phyloP scores from a whole-genome alignment of 2,113 vertebrate genomes.

The Myotis davidii region DNA sequence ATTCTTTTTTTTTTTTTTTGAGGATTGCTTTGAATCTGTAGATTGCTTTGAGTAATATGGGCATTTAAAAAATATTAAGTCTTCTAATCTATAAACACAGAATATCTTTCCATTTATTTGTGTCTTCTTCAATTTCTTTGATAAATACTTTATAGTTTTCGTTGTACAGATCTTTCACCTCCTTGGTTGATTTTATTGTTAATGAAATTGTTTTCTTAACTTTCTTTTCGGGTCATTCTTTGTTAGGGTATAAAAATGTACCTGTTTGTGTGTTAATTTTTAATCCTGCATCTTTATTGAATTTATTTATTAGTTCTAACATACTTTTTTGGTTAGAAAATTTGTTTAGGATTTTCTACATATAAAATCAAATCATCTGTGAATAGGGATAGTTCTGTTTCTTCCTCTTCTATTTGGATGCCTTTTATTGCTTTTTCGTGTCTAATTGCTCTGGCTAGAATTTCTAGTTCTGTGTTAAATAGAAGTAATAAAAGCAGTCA shows the following conservation, averaged over 20 bases:
- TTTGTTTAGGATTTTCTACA: neutral
- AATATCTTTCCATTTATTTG: neutral
- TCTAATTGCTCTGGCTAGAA: neutral
- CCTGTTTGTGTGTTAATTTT: neutral
- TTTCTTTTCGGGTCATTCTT: neutral
- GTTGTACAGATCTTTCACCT: neutral
- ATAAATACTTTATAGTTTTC: neutral
- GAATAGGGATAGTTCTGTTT: neutral
- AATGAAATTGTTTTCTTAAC: constrained; percentile 2
- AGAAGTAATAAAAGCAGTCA: neutral
- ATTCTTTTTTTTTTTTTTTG: neutral
- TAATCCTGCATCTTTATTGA: neutral
- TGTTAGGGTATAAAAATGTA: neutral
- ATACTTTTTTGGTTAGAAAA: neutral
- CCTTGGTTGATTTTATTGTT: neutral
- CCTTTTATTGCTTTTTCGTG: neutral
- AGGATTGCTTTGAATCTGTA: neutral
- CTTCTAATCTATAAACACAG: neutral
- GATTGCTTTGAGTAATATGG: neutral
- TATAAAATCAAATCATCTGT: neutral
- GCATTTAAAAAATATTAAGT: neutral
- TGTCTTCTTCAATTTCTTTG: neutral
- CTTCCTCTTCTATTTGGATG: neutral
- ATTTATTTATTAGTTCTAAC: neutral
- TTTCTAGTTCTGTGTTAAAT: neutral